Percentiles rank a stretch among this genome's conserved stretches.
These are phyloP conservation scores for Hymenochirus boettgeri DNA, from an alignment of 2,113 vertebrate genomes.

Conservation along the genomic window DNA sequence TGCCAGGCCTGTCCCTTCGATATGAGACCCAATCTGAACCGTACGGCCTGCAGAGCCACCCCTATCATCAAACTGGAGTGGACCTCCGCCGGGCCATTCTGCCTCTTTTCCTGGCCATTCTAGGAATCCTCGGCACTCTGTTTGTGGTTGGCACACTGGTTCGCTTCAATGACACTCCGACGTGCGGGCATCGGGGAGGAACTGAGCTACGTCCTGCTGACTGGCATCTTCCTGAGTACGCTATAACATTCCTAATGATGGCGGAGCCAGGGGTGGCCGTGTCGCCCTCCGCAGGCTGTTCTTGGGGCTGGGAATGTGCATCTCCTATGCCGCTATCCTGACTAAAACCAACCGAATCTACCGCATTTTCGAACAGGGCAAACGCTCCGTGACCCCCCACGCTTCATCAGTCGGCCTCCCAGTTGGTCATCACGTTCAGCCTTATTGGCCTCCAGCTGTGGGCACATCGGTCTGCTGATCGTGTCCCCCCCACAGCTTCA, in stretches of 20 bases:
- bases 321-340: slow-evolving; percentile 75
- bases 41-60: slow-evolving; percentile 65
- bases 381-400: slow-evolving; percentile 76
- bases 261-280: slow-evolving; percentile 59
- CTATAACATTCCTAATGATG: slow-evolving; percentile 73
- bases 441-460: slow-evolving; percentile 76
- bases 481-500: slow-evolving; percentile 75
- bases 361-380: slow-evolving; percentile 80
- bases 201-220: slow-evolving; percentile 74
- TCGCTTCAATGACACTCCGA: slow-evolving; percentile 73
- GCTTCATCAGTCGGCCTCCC: slow-evolving; percentile 79
- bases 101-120: slow-evolving; percentile 66
- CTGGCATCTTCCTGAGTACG: slow-evolving; percentile 64
- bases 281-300: slow-evolving; percentile 68
- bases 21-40: slow-evolving; percentile 66
- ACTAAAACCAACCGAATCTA: slow-evolving; percentile 86
- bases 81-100: slow-evolving; percentile 71
- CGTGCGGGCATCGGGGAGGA: slow-evolving; percentile 75
- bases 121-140: slow-evolving; percentile 66
- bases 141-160: slow-evolving; percentile 66
- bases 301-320: slow-evolving; percentile 65
- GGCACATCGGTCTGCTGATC: slow-evolving; percentile 77
- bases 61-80: slow-evolving; percentile 77
- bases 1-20: slow-evolving; percentile 71
- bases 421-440: slow-evolving; percentile 73